Percentiles rank a stretch among this genome's conserved stretches.
Evolutionary conservation across 2,888 invertebrate species (phyloP).

Genomic region (Xanthia icteritia): DNA sequence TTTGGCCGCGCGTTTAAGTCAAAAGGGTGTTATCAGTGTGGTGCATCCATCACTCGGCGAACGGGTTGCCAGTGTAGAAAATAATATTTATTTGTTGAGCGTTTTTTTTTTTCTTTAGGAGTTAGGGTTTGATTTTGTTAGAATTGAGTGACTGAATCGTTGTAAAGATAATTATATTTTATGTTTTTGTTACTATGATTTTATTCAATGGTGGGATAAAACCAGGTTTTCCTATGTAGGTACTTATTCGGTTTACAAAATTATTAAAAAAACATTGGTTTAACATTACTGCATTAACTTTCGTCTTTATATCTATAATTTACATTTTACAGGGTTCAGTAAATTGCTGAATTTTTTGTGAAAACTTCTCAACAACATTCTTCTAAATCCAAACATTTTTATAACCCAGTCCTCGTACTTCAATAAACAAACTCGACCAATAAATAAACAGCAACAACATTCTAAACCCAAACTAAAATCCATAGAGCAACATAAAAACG

Average conservation of each 20-base stretch:
- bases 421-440: conserved; percentile 47
- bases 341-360: not conserved
- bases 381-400: conserved; percentile 30
- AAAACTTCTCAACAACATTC: not conserved
- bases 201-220: not conserved
- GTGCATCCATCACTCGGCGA: conserved; percentile 72
- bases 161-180: not conserved
- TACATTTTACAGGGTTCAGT: not conserved
- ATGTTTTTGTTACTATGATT: not conserved
- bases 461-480: conserved; percentile 62
- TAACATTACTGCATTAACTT: not conserved
- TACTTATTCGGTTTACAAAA: not conserved
- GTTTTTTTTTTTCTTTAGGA: conserved; percentile 4
- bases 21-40: conserved; percentile 70
- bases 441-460: conserved; percentile 55
- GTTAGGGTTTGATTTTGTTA: conserved; percentile 14
- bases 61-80: conserved; percentile 62
- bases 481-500: conserved; percentile 62
- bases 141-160: not conserved
- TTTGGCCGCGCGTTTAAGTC: conserved; percentile 67
- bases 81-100: conserved; percentile 48
- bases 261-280: not conserved
- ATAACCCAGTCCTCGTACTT: conserved; percentile 23
- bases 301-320: not conserved
- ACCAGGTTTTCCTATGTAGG: not conserved